Evolutionary conservation across 2,797 vertebrate genomes (phyloP).

Genomic region (Hypotaenidia okinawae): DNA sequence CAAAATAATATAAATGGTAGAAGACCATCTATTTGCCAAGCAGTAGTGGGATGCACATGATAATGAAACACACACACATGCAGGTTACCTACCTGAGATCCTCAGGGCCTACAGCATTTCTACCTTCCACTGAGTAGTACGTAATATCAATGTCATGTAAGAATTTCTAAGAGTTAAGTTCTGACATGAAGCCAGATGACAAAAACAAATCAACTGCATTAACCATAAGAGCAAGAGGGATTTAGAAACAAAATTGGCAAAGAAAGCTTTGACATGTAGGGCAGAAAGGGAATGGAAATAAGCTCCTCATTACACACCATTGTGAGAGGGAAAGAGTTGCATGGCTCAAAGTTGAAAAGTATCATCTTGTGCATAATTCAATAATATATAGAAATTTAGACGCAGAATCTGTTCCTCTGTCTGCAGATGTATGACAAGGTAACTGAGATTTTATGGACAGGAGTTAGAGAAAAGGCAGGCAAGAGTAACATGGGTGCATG

Average conservation of each 20-base stretch:
- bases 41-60: background rate
- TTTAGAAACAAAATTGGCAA: background rate
- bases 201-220: background rate
- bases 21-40: background rate
- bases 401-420: background rate
- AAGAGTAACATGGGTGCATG: background rate
- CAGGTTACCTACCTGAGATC: background rate
- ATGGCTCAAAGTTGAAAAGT: background rate
- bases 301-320: background rate
- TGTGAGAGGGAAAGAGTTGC: background rate
- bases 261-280: background rate
- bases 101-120: background rate
- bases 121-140: background rate
- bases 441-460: background rate
- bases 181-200: background rate
- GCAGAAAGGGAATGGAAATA: background rate
- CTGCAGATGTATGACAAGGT: background rate
- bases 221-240: background rate
- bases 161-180: background rate
- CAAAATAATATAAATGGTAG: background rate
- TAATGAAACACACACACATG: background rate
- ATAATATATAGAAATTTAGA: background rate
- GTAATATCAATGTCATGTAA: background rate
- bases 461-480: background rate
- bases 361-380: background rate